These are phyloP conservation scores for Ambastaia sidthimunki DNA, from an alignment of 2,797 vertebrate species.

Conservation along the genomic window DNA sequence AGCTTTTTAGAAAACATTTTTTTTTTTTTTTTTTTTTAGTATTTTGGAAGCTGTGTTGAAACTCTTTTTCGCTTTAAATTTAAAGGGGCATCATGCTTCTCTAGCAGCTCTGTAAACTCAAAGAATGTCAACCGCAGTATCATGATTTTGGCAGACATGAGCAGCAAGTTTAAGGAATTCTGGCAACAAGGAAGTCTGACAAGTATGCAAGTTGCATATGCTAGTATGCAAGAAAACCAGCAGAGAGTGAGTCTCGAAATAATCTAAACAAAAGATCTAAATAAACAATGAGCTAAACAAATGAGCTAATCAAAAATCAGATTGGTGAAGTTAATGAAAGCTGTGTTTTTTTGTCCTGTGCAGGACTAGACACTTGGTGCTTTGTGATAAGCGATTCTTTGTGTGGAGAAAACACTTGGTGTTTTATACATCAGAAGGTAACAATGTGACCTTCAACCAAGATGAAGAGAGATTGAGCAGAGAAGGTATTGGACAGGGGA, in stretches of 20 bases:
- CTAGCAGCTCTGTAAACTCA: background rate
- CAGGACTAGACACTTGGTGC: background rate
- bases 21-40: no score
- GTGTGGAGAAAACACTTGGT: background rate
- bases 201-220: background rate
- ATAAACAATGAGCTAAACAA: background rate
- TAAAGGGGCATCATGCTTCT: no score
- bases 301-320: background rate
- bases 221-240: background rate
- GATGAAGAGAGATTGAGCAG: background rate
- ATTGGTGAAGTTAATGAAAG: background rate
- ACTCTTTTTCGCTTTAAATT: no score
- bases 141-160: constrained; percentile 2
- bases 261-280: background rate
- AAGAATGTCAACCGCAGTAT: constrained; percentile 14
- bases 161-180: background rate
- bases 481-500: background rate
- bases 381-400: background rate
- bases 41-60: no score
- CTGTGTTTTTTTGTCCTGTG: background rate
- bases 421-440: constrained; percentile 5
- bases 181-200: background rate
- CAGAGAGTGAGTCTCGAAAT: background rate
- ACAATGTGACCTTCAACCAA: constrained; percentile 22
- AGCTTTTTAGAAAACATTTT: no score